These are phyloP conservation scores for Physeter macrocephalus DNA, from an alignment of 2,113 vertebrate species.

Conservation along the genomic window DNA sequence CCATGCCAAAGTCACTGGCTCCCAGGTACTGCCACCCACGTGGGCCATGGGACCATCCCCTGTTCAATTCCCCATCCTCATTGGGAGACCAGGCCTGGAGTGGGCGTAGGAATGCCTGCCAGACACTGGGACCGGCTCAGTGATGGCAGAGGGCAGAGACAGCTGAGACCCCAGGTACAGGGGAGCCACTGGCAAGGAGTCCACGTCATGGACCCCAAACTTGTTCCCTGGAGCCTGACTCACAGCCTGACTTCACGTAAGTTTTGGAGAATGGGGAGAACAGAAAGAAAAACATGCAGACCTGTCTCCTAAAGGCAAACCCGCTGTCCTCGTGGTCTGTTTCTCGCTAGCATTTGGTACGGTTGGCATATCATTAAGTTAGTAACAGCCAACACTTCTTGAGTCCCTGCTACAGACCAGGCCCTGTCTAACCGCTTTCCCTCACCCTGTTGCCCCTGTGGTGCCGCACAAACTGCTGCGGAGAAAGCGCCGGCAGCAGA, in stretches of 20 bases:
- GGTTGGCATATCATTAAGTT: not conserved
- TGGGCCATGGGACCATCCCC: not conserved
- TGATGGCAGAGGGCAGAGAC: not conserved
- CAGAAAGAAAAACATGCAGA: not conserved
- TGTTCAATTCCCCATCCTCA: not conserved
- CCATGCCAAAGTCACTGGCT: constrained; percentile 1
- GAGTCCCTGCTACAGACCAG: rapidly evolving
- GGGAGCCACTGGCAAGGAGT: not conserved
- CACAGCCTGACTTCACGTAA: not conserved
- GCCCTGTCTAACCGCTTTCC: not conserved
- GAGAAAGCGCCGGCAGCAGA: too few relatives aligned
- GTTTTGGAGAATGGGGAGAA: not conserved
- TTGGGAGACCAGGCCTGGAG: not conserved
- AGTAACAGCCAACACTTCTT: not conserved
- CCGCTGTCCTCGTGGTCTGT: rapidly evolving
- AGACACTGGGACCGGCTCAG: not conserved
- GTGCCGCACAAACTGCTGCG: rapidly evolving
- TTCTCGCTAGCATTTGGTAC: not conserved
- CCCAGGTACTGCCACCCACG: constrained; percentile 66
- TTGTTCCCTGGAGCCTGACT: not conserved
- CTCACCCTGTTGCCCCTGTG: not conserved
- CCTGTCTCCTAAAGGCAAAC: not conserved
- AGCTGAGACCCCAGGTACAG: not conserved
- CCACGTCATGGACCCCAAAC: not conserved
- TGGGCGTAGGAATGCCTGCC: not conserved